These are phyloP conservation scores for Lagria hirta DNA, from an alignment of 2,888 invertebrate genomes.

Conservation along the genomic window DNA sequence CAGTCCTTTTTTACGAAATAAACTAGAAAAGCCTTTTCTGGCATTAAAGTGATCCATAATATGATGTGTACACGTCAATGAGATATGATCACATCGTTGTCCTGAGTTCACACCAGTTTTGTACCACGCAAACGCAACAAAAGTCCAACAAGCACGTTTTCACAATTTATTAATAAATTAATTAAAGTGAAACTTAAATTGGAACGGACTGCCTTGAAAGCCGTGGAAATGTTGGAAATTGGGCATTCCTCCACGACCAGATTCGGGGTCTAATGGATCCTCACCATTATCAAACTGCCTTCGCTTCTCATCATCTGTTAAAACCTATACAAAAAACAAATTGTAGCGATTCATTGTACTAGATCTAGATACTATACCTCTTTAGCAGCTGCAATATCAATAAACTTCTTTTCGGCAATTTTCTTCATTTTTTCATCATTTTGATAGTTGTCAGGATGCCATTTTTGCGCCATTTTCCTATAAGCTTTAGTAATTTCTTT, in stretches of 20 bases:
- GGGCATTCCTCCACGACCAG: slow-evolving; percentile 66
- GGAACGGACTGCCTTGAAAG: slow-evolving; percentile 81
- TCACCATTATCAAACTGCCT: slow-evolving; percentile 91
- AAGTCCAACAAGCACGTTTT: neutral
- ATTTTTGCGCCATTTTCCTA: slow-evolving; percentile 93
- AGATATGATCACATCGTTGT: slow-evolving; percentile 12
- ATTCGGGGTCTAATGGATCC: slow-evolving; percentile 97
- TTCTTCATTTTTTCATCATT: slow-evolving; percentile 84
- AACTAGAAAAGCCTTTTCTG: slow-evolving; percentile 14
- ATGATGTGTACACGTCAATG: neutral
- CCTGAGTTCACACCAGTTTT: slow-evolving; percentile 10
- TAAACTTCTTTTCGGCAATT: slow-evolving; percentile 94
- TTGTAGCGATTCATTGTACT: slow-evolving; percentile 8
- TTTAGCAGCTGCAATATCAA: slow-evolving; percentile 98
- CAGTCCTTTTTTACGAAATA: slow-evolving; percentile 23
- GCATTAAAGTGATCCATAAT: slow-evolving; percentile 14
- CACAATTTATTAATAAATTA: slow-evolving; percentile 51
- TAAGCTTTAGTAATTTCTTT: slow-evolving; percentile 95
- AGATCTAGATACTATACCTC: slow-evolving; percentile 67
- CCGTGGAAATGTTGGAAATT: slow-evolving; percentile 73
- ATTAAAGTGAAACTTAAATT: slow-evolving; percentile 97
- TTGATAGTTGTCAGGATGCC: slow-evolving; percentile 97
- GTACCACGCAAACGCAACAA: slow-evolving; percentile 7
- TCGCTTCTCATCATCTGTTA: slow-evolving; percentile 88
- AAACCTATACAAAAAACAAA: slow-evolving; percentile 55